Conservation (phyloP, 2,888 invertebrate genomes). For the Octonoba sinensis region DNA sequence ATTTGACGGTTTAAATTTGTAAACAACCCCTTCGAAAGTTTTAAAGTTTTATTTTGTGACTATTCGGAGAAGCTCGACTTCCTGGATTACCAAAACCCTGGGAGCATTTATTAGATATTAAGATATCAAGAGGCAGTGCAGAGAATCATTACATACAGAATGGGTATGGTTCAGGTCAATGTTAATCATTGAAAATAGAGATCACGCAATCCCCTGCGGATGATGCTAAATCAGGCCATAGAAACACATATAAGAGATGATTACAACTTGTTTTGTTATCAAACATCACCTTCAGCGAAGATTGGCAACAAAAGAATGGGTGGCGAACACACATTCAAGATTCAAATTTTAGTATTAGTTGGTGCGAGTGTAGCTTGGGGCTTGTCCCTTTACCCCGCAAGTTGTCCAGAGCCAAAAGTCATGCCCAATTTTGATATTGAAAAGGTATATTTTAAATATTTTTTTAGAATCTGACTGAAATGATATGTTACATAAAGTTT, state of each 20-base stretch:
- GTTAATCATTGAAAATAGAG: slow-evolving; percentile 31
- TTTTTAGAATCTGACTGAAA: not conserved
- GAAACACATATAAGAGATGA: not conserved
- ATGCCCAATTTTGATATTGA: slow-evolving; percentile 46
- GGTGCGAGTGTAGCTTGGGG: slow-evolving; percentile 20
- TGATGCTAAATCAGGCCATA: slow-evolving; percentile 39
- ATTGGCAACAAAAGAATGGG: not conserved
- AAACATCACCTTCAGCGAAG: no score
- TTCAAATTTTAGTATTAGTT: slow-evolving; percentile 9
- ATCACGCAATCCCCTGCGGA: slow-evolving; percentile 34
- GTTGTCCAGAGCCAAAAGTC: slow-evolving; percentile 47
- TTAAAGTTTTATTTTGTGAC: not conserved
- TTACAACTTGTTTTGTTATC: slow-evolving; percentile 21
- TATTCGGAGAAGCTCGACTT: not conserved
- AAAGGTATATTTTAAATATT: slow-evolving; percentile 17
- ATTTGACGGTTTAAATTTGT: not conserved
- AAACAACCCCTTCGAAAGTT: not conserved
- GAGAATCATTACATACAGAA: slow-evolving; percentile 17
- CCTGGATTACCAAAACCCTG: slow-evolving; percentile 5
- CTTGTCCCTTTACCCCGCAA: slow-evolving; percentile 39
- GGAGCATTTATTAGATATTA: not conserved
- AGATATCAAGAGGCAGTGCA: slow-evolving; percentile 12
- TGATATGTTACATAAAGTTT: not conserved
- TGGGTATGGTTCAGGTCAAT: slow-evolving; percentile 33
- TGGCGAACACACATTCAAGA: not conserved